These are phyloP conservation scores for Syrphus vitripennis DNA, from an alignment of 2,888 invertebrate species.

Conservation along the genomic window DNA sequence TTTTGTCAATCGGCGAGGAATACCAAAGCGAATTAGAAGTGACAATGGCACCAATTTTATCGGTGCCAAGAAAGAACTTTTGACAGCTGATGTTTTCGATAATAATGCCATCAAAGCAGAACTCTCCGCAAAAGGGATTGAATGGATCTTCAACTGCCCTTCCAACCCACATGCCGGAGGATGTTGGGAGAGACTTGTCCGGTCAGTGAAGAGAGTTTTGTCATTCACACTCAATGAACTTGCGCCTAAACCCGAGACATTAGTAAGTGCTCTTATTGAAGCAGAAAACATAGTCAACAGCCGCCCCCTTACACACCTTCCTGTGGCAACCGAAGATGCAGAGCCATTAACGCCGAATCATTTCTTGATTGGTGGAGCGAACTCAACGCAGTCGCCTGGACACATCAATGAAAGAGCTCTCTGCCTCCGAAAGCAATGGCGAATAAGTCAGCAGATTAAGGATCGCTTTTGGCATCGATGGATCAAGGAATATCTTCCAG, in stretches of 20 bases:
- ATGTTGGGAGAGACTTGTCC: constrained; percentile 33
- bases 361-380: constrained; percentile 10
- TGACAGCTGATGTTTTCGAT: constrained; percentile 5
- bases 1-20: constrained; percentile 34
- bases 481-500: constrained; percentile 51
- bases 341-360: constrained; percentile 30
- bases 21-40: constrained; percentile 10
- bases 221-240: neutral
- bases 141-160: constrained; percentile 46
- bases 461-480: constrained; percentile 53
- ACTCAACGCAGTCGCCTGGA: constrained; percentile 1
- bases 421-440: no score
- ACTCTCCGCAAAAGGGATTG: constrained; percentile 24
- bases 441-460: no score
- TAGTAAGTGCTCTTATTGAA: constrained; percentile 17
- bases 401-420: neutral
- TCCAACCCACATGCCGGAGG: constrained; percentile 59
- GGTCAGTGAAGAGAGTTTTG: constrained; percentile 6
- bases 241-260: constrained; percentile 8
- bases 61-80: constrained; percentile 20
- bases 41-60: constrained; percentile 49
- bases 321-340: constrained; percentile 17
- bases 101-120: constrained; percentile 21
- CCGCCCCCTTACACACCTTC: constrained; percentile 30
- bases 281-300: constrained; percentile 27